Evolutionary conservation across 2,113 vertebrate genomes (phyloP).

Genomic region (Ciconia stormi): DNA sequence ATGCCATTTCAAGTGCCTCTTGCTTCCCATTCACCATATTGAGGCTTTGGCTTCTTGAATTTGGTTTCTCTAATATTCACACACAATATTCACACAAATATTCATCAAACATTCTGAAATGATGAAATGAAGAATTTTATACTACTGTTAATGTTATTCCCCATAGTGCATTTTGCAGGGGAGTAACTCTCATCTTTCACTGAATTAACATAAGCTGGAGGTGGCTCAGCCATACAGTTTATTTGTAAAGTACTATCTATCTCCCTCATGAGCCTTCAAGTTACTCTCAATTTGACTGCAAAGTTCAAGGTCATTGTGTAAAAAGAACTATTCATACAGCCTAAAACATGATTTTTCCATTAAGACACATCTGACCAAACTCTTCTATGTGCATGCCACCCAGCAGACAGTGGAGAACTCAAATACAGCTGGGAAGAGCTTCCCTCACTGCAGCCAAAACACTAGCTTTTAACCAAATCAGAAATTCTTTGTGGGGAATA

Average conservation of each 20-base stretch:
- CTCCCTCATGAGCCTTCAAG: neutral
- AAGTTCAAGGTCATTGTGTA: neutral
- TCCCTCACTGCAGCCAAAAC: neutral
- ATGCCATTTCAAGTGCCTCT: neutral
- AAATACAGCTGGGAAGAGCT: neutral
- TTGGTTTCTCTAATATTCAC: neutral
- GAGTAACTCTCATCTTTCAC: neutral
- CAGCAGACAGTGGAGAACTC: neutral
- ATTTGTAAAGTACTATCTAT: neutral
- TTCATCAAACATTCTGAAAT: neutral
- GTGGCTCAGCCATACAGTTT: neutral
- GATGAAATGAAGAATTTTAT: neutral
- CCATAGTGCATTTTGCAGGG: neutral
- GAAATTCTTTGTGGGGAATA: neutral
- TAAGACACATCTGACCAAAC: neutral
- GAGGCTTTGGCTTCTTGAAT: neutral
- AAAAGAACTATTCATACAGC: neutral
- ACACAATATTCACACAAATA: neutral
- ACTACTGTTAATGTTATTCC: neutral
- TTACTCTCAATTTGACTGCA: neutral
- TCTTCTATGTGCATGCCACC: neutral
- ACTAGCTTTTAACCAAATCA: neutral
- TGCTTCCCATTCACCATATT: neutral
- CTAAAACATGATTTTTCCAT: neutral
- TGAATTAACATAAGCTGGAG: neutral